Evolutionary conservation across 2,888 invertebrate species (phyloP).

Genomic region (Napeogenes sylphis): DNA sequence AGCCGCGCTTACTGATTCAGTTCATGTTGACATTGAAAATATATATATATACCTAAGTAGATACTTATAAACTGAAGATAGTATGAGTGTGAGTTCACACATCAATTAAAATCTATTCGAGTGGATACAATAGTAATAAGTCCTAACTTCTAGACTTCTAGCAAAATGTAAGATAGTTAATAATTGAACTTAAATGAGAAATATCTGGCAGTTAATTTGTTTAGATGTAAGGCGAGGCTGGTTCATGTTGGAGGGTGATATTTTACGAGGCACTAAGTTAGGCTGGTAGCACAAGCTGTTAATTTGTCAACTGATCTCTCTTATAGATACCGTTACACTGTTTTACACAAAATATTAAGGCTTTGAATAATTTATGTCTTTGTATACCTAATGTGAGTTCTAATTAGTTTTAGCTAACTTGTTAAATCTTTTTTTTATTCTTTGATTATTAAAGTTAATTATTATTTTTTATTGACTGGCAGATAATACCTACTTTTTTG

Average conservation of each 20-base stretch:
- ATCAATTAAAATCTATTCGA: slow-evolving; percentile 49
- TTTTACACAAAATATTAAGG: not conserved
- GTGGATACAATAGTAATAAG: slow-evolving; percentile 28
- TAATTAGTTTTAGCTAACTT: no score
- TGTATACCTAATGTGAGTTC: no score
- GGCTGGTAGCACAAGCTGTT: slow-evolving; percentile 71
- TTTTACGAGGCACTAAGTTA: slow-evolving; percentile 76
- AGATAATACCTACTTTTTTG: no score
- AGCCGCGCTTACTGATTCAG: slow-evolving; percentile 59
- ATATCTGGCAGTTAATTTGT: slow-evolving; percentile 48
- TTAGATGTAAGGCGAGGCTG: slow-evolving; percentile 32
- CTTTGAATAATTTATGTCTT: no score
- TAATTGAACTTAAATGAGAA: slow-evolving; percentile 46
- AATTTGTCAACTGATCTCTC: slow-evolving; percentile 72
- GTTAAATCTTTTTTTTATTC: no score
- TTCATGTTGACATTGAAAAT: slow-evolving; percentile 49
- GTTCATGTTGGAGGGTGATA: slow-evolving; percentile 60
- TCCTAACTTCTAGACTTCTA: no score
- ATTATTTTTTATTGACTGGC: no score
- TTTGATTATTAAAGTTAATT: no score
- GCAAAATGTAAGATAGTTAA: no score
- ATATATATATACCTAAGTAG: slow-evolving; percentile 15
- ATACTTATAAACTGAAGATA: slow-evolving; percentile 8
- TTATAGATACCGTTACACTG: slow-evolving; percentile 45
- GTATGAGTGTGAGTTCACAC: slow-evolving; percentile 26